These are phyloP conservation scores for Diplodus puntazzo DNA, from an alignment of 2,797 vertebrate genomes.

Conservation along the genomic window DNA sequence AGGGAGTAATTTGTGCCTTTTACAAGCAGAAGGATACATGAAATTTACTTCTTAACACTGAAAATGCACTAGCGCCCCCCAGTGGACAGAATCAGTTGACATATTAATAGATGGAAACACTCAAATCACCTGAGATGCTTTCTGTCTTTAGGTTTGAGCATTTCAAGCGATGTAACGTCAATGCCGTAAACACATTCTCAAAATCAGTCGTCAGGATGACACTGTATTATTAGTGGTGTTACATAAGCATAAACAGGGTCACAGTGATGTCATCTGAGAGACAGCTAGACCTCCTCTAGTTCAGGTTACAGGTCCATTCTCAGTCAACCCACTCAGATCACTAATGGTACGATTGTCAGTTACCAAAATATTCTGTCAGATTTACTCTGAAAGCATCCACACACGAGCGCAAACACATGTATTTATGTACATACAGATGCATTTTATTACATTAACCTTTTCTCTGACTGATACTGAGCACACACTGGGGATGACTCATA, in stretches of 20 bases:
- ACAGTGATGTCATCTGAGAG: conserved; percentile 35
- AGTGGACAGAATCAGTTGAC: conserved; percentile 48
- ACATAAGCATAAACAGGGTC: conserved; percentile 5
- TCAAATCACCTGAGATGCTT: background rate
- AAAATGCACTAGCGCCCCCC: conserved; percentile 75
- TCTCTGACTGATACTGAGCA: conserved; percentile 24
- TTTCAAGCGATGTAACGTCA: background rate
- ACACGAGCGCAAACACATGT: background rate
- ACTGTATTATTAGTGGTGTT: background rate
- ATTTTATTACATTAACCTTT: conserved; percentile 69
- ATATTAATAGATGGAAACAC: background rate
- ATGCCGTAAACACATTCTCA: background rate
- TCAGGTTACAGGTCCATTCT: conserved; percentile 35
- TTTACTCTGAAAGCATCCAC: background rate
- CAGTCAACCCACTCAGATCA: conserved; percentile 6
- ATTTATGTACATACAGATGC: conserved; percentile 18
- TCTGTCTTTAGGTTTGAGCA: background rate
- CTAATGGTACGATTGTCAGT: conserved; percentile 17
- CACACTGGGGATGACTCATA: conserved; percentile 53
- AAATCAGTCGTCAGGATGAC: background rate
- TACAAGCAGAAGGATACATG: conserved; percentile 13
- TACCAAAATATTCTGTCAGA: conserved; percentile 19
- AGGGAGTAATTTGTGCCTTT: conserved; percentile 40
- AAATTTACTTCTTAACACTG: background rate
- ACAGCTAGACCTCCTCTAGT: background rate